Evolutionary conservation across 2,797 vertebrate species (phyloP).

Genomic region (Oceanodroma leucorhoa): DNA sequence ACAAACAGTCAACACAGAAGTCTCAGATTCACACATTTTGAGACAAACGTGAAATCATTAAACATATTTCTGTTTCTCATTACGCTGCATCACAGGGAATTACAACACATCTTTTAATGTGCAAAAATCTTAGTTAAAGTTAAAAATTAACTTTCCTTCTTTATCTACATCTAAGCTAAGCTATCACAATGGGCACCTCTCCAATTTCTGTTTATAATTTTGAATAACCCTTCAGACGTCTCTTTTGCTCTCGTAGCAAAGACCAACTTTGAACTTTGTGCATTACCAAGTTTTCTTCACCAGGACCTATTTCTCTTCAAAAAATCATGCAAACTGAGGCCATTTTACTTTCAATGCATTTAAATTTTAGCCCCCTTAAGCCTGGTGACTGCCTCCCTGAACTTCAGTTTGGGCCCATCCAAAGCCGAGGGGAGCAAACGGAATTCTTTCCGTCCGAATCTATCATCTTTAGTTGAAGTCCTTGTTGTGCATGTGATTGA

Average conservation of each 20-base stretch:
- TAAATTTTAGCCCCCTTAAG: background rate
- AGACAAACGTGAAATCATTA: background rate
- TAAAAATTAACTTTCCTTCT: conserved; percentile 37
- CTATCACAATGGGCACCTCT: background rate
- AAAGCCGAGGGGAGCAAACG: background rate
- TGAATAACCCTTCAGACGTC: background rate
- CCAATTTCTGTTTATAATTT: background rate
- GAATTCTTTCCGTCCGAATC: accelerated
- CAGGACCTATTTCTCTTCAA: background rate
- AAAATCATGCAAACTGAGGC: background rate
- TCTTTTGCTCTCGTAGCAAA: background rate
- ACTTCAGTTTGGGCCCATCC: accelerated
- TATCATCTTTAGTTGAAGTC: background rate
- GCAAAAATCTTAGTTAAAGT: background rate
- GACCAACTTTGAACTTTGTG: background rate
- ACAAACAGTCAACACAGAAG: background rate
- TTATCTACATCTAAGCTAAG: background rate
- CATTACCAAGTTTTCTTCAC: background rate
- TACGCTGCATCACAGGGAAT: background rate
- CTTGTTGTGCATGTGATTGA: background rate
- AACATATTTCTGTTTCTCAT: background rate
- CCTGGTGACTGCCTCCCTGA: background rate
- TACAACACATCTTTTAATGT: background rate
- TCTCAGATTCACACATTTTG: background rate
- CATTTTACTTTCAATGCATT: background rate